Evolutionary conservation across 2,888 invertebrate genomes (phyloP).

Genomic region (Dione juno): DNA sequence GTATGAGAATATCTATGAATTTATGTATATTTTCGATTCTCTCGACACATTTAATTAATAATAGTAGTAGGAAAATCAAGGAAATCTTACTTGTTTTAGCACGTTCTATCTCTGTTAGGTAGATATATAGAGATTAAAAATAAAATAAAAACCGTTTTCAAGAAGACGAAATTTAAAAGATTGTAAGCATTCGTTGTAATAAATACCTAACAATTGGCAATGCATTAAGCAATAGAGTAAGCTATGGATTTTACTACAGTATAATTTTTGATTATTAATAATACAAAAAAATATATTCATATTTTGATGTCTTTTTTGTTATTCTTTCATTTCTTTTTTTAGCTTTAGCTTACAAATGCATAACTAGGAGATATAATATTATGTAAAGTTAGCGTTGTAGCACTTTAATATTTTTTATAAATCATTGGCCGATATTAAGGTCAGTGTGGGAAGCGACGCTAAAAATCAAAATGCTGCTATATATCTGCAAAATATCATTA

Average conservation of each 20-base stretch:
- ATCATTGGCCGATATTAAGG: background rate
- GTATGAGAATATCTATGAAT: slow-evolving; percentile 19
- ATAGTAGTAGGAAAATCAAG: background rate
- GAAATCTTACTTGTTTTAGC: background rate
- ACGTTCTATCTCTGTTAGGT: too few relatives aligned
- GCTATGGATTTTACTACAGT: too few relatives aligned
- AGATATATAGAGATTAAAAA: too few relatives aligned
- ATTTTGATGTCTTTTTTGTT: background rate
- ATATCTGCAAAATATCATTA: slow-evolving; percentile 13
- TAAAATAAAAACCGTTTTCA: background rate
- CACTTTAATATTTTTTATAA: too few relatives aligned
- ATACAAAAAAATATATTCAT: too few relatives aligned
- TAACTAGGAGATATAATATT: background rate
- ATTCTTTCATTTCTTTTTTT: background rate
- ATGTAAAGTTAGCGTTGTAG: background rate
- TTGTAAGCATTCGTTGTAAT: background rate
- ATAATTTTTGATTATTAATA: too few relatives aligned
- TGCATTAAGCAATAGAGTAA: background rate
- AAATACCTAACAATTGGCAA: background rate
- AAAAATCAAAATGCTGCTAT: background rate
- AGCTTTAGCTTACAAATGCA: background rate
- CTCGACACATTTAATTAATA: background rate
- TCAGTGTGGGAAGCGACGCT: background rate
- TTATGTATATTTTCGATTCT: slow-evolving; percentile 12
- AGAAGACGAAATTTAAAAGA: background rate